Conservation (phyloP, 2,888 invertebrate genomes). For the Hirtodrosophila histrioides region DNA sequence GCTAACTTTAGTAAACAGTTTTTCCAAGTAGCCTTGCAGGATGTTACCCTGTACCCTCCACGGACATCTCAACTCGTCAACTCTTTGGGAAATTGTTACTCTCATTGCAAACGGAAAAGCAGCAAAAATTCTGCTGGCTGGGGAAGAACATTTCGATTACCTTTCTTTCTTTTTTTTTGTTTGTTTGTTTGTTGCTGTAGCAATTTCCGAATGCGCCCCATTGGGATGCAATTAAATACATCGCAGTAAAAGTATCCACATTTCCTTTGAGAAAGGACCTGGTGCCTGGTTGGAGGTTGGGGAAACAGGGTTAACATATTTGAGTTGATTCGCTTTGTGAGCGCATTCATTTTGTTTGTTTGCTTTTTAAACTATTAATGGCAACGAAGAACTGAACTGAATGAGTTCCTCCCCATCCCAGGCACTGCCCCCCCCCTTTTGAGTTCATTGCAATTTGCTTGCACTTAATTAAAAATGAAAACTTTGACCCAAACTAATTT, state of each 20-base stretch:
- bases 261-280: conserved; percentile 32
- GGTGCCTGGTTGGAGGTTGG: background rate
- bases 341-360: conserved; percentile 43
- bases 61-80: conserved; percentile 15
- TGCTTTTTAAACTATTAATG: conserved; percentile 34
- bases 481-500: conserved; percentile 24
- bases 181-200: conserved; percentile 19
- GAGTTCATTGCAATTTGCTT: conserved; percentile 22
- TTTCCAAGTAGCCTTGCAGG: background rate
- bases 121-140: background rate
- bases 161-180: background rate
- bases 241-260: conserved; percentile 45
- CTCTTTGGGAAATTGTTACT: conserved; percentile 36
- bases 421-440: background rate
- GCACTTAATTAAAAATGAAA: conserved; percentile 51
- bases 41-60: conserved; percentile 7
- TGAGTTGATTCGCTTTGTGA: conserved; percentile 63
- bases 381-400: conserved; percentile 16
- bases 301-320: conserved; percentile 27
- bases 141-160: conserved; percentile 51
- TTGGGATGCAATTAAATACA: conserved; percentile 75
- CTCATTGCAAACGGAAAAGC: conserved; percentile 1
- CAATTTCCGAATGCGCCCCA: conserved; percentile 45
- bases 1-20: conserved; percentile 35
- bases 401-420: too few relatives aligned